Conservation (phyloP, 64 coral and sea anemone genomes). For the Actinia equina region DNA sequence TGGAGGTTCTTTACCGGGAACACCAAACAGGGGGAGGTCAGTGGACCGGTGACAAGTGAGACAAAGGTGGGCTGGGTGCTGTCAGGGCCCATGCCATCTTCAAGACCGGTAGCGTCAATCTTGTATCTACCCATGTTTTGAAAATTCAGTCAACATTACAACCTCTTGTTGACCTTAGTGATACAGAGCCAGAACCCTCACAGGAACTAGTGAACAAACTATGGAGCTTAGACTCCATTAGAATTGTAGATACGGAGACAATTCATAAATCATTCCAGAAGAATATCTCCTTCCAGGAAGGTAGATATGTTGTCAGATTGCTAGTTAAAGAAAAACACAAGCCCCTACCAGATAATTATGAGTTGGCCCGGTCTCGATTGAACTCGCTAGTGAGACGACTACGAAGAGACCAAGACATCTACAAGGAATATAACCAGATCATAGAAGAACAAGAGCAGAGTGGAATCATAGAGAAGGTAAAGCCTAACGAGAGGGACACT, state of each 20-base stretch:
- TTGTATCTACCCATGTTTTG: neutral
- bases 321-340: constrained; percentile 44
- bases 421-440: too few species aligned
- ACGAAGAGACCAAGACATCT: too few species aligned
- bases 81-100: constrained; percentile 1
- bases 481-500: too few species aligned
- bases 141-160: neutral
- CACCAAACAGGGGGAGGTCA: too few species aligned
- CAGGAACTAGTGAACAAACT: neutral
- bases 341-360: too few species aligned
- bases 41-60: too few species aligned
- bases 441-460: too few species aligned
- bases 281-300: constrained; percentile 12
- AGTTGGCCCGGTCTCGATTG: too few species aligned
- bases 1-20: too few species aligned
- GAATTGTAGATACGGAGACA: constrained; percentile 24
- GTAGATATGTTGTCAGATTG: constrained; percentile 51
- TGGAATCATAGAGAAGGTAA: too few species aligned
- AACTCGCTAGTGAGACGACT: too few species aligned
- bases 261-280: constrained; percentile 37
- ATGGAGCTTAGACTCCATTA: constrained; percentile 43
- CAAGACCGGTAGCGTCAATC: neutral
- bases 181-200: neutral
- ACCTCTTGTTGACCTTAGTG: neutral
- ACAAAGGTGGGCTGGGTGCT: constrained; percentile 10